phyloP scores from a whole-genome alignment of 2,888 invertebrate genomes.

The Philopedon plagiatum region DNA sequence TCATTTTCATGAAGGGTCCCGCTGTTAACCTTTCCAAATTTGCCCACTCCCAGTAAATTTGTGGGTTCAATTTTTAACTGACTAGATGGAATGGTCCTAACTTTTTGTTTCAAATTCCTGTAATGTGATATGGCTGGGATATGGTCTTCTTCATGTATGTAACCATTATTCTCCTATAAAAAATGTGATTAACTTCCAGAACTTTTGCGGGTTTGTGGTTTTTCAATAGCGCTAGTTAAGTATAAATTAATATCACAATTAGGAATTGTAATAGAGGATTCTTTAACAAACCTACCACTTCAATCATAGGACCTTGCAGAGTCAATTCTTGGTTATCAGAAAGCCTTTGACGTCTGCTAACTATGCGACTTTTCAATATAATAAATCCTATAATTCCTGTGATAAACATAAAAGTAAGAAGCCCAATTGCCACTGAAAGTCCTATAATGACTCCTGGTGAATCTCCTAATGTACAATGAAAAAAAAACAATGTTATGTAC shows the following conservation, averaged over 20 bases:
- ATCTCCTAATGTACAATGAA: conserved; percentile 62
- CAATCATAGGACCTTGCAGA: conserved; percentile 84
- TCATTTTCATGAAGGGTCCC: conserved; percentile 79
- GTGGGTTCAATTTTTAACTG: conserved; percentile 79
- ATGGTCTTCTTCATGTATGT: conserved; percentile 79
- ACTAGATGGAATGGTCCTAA: conserved; percentile 82
- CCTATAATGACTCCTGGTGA: conserved; percentile 67
- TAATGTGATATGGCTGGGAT: conserved; percentile 77
- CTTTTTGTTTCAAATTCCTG: conserved; percentile 80
- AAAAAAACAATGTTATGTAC: too few relatives aligned
- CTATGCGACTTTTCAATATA: conserved; percentile 71
- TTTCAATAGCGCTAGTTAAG: too few relatives aligned
- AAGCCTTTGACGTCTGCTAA: conserved; percentile 68
- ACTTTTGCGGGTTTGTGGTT: too few relatives aligned
- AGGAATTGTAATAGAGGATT: too few relatives aligned
- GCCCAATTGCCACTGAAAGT: conserved; percentile 77
- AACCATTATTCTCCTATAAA: conserved; percentile 80
- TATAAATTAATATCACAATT: too few relatives aligned
- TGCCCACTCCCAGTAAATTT: conserved; percentile 80
- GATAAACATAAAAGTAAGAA: conserved; percentile 77
- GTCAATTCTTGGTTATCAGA: conserved; percentile 79
- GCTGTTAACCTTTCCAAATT: conserved; percentile 83
- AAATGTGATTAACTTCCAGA: too few relatives aligned
- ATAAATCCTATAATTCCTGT: conserved; percentile 77
- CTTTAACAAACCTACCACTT: conserved; percentile 70